Base-by-base conservation (phyloP, 2,113 vertebrate genomes). In the Phainopepla nitens region DNA sequence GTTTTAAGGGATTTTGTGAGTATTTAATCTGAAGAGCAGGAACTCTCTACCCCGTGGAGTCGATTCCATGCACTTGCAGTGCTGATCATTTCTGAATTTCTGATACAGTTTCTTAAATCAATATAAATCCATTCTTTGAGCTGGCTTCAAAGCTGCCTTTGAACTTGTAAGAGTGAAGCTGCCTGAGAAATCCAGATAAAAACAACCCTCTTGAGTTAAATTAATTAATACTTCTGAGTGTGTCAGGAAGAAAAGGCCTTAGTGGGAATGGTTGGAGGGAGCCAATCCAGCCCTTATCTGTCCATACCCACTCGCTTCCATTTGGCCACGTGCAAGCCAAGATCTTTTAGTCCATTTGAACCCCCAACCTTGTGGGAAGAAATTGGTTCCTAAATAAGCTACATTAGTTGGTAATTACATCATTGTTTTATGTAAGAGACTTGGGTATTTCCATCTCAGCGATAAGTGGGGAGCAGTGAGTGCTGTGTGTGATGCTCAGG, bases 91-190 rank as follows among this genome's bases (percentile, higher is more conserved):
- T 82, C 71, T 80, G 51, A 88, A 73, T 82, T 93, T 81, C 87
- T 91, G 82, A 70, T 95, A 60, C 15, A 15, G 76, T 79, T 87
- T 44, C 84, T 87, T 64, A 54, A 91, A 94, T 94, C 84, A 88
- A 16, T 88, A 96, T n/a, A 62, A 96, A 91, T 91, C 87, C 93
- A 51, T 95, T 90, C 75, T 90, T 86, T 78, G 87, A 95, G 79
- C 66, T 31, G 21, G 64, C 93, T 94, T 96, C 94, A 97, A 93
- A 96, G 90, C 87, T 94, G 87, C 58, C 93, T 97, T 97, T 96
- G 93, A 95, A 95, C 85, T 92, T 69, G 29, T n/a, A 25, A 36
- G 87, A 91, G 68, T 47, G 82, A 81, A 66, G 60, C 87, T 94
- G 92, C 88, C 94, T 93, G 92, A 92, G 76, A 88, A 92, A 88